Evolutionary conservation across 2,888 invertebrate genomes (phyloP), one percentile per base, ranked within the genome.

Genomic region (Chrysotoxum bicinctum): DNA sequence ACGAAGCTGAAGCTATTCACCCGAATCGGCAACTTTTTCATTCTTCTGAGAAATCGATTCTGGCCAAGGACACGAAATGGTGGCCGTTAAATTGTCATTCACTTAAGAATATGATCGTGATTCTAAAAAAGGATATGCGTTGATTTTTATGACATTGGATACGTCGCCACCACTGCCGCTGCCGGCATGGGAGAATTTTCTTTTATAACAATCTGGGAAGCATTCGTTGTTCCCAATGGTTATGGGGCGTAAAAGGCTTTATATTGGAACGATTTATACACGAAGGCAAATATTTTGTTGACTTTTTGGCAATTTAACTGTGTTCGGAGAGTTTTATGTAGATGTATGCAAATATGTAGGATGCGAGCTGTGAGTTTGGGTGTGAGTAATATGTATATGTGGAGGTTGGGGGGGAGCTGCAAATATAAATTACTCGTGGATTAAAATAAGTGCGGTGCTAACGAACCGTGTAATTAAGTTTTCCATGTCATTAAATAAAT

Each of bases 401-500:
- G 45, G 7, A 23, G 8, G 35, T 19, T 21, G 21, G 0, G 14
- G 23, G 14, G 23, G 16, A 30, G 45, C 14, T 79, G 56, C 23
- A 66, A 75, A 75, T 70, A 68, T 70, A 68, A 84, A 84, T 76
- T 80, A 84, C 52, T 76, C 75, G 66, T 43, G 66, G 66, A 75
- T 75, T 66, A 72, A 83, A 80, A 84, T 62, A 84, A 84, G 80
- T 84, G 64, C 45, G 50, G 23, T 45, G 68, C 75, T 79, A 87
- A 85, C 81, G 85, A 87, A 81, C 73, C 87, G 76, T 81, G 73
- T 81, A 87, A 87, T 87, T 81, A 81, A 62, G 74, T 77, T 87
- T 87, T 87, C 73, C 80, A 70, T 54, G 58, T 87, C 87, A 87
- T 85, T 87, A 85, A 66, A 69, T 45, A 64, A 73, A 74, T 81